Evolutionary conservation across 2,888 invertebrate species (phyloP).

Genomic region (Dolichopus griseipennis): DNA sequence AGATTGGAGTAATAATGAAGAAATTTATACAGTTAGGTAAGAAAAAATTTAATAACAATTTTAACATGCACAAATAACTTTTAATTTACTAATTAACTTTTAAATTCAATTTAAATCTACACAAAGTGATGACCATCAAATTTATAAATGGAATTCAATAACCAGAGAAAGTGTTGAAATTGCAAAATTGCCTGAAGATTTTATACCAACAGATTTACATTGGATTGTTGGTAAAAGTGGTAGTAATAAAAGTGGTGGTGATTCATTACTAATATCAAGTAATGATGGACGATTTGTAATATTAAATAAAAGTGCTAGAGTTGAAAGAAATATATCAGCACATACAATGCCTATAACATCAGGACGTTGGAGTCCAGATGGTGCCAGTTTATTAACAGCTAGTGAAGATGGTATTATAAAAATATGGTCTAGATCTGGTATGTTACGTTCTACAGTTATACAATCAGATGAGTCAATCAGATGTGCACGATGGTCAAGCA

Average conservation of each 20-base stretch:
- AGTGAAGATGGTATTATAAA: constrained; percentile 96
- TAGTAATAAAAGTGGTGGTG: constrained; percentile 43
- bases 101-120: no score
- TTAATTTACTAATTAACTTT: no score
- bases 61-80: no score
- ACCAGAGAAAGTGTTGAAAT: constrained; percentile 68
- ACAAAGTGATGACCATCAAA: constrained; percentile 79
- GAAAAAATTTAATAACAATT: background rate
- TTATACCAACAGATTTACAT: constrained; percentile 85
- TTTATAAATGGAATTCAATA: constrained; percentile 81
- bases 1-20: constrained; percentile 89
- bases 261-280: constrained; percentile 75
- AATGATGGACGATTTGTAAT: constrained; percentile 87
- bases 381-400: constrained; percentile 85
- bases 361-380: constrained; percentile 91
- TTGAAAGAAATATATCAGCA: constrained; percentile 87
- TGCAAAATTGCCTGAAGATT: constrained; percentile 69
- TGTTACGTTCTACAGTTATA: constrained; percentile 81
- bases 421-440: constrained; percentile 94
- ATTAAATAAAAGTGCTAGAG: constrained; percentile 76
- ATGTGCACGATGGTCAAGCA: constrained; percentile 74
- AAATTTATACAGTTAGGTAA: constrained; percentile 84
- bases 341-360: constrained; percentile 85
- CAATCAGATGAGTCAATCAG: constrained; percentile 77
- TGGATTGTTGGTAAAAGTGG: constrained; percentile 54